These are phyloP conservation scores for Phoeniculus purpureus DNA, from an alignment of 2,797 vertebrate genomes.

Conservation along the genomic window DNA sequence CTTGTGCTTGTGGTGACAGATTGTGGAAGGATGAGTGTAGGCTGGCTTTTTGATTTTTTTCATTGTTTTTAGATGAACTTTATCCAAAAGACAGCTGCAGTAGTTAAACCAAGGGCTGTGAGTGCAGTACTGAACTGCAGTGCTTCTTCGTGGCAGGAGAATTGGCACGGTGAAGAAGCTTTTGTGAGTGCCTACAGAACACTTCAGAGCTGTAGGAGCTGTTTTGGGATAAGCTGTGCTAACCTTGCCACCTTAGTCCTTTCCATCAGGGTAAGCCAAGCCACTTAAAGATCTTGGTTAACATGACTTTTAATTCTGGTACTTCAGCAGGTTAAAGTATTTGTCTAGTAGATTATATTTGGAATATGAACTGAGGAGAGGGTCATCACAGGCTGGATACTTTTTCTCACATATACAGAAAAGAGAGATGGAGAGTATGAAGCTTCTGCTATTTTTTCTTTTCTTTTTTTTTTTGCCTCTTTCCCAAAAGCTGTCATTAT, in stretches of 20 bases:
- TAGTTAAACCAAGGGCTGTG: not conserved
- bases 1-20: rapidly evolving
- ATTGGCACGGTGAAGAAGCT: rapidly evolving
- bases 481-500: not conserved
- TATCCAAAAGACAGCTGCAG: not conserved
- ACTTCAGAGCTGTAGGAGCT: not conserved
- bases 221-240: not conserved
- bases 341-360: not conserved
- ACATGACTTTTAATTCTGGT: not conserved
- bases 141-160: not conserved
- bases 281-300: rapidly evolving
- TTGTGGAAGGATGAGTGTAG: not conserved
- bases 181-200: not conserved
- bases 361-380: not conserved
- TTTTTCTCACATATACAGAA: rapidly evolving
- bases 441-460: not conserved
- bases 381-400: rapidly evolving
- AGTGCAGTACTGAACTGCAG: not conserved
- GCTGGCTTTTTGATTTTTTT: not conserved
- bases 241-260: not conserved
- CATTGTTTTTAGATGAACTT: not conserved
- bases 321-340: not conserved
- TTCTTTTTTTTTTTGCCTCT: not conserved
- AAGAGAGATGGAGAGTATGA: not conserved
- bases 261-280: not conserved